Evolutionary conservation across 2,113 vertebrate species (phyloP).

Genomic region (Ceyx melanurus): DNA sequence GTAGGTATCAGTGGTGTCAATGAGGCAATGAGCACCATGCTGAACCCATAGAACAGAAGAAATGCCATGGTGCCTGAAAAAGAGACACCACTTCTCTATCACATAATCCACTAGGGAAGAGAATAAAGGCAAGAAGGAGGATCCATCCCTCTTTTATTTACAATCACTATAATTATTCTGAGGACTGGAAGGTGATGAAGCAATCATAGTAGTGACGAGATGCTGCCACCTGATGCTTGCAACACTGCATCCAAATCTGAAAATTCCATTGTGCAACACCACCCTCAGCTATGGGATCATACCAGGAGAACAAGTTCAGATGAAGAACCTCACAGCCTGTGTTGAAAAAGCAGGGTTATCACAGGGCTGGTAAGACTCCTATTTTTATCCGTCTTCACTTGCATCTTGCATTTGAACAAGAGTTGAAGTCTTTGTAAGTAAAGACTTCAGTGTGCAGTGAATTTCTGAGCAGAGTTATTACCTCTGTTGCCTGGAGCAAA

Average conservation of each 20-base stretch:
- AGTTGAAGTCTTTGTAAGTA: background rate
- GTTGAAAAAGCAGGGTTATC: background rate
- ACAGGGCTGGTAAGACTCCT: background rate
- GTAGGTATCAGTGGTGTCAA: background rate
- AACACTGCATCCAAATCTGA: background rate
- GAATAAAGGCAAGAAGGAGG: background rate
- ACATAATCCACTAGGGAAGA: background rate
- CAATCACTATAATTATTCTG: background rate
- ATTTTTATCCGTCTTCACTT: background rate
- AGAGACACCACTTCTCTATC: background rate
- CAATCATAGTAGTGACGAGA: accelerated
- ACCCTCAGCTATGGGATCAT: background rate
- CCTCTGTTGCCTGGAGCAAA: slow-evolving; percentile 24
- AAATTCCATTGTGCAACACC: background rate
- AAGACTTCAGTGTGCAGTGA: background rate
- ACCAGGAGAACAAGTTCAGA: background rate
- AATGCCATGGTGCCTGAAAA: accelerated
- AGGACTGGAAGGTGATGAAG: background rate
- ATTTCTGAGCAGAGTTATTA: slow-evolving; percentile 43
- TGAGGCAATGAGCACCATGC: accelerated
- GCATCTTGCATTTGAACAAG: background rate
- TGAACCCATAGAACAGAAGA: background rate
- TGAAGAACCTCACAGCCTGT: background rate
- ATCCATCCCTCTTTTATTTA: background rate
- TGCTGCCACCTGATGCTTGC: accelerated